Percentiles rank a stretch among this genome's conserved stretches.
Conservation (phyloP, 2,888 invertebrate genomes). For the Flabesymbios commensalis region DNA sequence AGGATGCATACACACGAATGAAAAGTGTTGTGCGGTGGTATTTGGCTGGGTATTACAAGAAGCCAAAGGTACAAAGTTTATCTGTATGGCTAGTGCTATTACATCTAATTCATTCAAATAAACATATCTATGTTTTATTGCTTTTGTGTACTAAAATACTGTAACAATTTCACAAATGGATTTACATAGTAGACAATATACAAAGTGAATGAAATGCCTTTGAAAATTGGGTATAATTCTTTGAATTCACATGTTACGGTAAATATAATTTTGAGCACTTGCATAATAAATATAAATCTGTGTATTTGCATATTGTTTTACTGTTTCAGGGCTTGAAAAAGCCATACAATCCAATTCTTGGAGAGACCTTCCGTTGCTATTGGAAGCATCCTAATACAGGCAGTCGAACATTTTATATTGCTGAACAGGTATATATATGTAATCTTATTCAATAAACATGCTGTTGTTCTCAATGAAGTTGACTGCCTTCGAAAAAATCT, state of each 20-base stretch:
- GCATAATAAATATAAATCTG: no score
- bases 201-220: not conserved
- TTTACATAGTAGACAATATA: not conserved
- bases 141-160: not conserved
- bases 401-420: constrained; percentile 85
- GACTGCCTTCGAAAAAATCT: no score
- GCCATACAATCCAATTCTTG: constrained; percentile 92
- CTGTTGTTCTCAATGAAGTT: no score
- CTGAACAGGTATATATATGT: constrained; percentile 77
- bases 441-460: no score
- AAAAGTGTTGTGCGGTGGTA: constrained; percentile 86
- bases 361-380: constrained; percentile 88
- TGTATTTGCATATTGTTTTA: no score
- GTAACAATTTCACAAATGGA: not conserved
- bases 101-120: not conserved
- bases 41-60: constrained; percentile 88
- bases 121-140: not conserved
- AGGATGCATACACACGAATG: constrained; percentile 89
- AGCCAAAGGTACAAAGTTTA: constrained; percentile 73
- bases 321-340: constrained; percentile 80
- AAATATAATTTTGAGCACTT: no score
- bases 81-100: not conserved
- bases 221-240: no score
- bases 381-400: constrained; percentile 80
- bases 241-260: no score